Evolutionary conservation across 2,888 invertebrate genomes (phyloP).

Genomic region (Caenorhabditis japonica): DNA sequence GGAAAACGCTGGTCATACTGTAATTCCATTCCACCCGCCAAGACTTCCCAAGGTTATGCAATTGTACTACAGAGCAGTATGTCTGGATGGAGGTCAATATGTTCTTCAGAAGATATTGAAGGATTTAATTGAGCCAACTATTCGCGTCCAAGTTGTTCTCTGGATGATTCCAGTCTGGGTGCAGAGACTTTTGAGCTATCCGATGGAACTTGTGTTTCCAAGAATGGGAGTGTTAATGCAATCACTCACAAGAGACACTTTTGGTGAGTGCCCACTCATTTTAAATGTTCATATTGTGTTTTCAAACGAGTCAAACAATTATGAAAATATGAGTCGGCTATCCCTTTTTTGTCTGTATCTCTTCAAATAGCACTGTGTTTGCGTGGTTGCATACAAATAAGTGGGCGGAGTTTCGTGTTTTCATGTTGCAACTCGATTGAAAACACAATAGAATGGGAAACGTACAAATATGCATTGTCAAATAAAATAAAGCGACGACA

Average conservation of each 20-base stretch:
- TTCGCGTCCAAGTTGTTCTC: conserved; percentile 36
- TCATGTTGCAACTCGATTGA: too few species aligned
- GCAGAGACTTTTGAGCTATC: conserved; percentile 46
- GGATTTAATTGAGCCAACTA: conserved; percentile 56
- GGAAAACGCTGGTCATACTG: conserved; percentile 56
- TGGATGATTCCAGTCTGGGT: conserved; percentile 45
- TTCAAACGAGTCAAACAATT: too few species aligned
- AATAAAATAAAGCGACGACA: too few species aligned
- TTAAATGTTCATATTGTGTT: too few species aligned
- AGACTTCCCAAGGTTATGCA: conserved; percentile 50
- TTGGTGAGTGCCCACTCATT: conserved; percentile 15
- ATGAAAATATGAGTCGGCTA: too few species aligned
- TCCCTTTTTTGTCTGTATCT: too few species aligned
- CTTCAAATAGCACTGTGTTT: too few species aligned
- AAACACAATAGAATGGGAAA: too few species aligned
- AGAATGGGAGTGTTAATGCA: conserved; percentile 31
- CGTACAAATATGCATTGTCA: too few species aligned
- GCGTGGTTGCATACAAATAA: too few species aligned
- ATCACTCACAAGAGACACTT: conserved; percentile 45
- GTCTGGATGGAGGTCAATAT: conserved; percentile 67
- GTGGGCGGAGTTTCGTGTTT: too few species aligned
- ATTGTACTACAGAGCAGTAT: conserved; percentile 59
- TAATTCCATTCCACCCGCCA: conserved; percentile 66
- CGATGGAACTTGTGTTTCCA: conserved; percentile 28
- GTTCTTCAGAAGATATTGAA: conserved; percentile 57